A percentile compares a stretch with the other conserved stretches of the same genome.
Evolutionary conservation across 1,140 invertebrate species (phyloP).

Genomic region (Dysdera silvatica): DNA sequence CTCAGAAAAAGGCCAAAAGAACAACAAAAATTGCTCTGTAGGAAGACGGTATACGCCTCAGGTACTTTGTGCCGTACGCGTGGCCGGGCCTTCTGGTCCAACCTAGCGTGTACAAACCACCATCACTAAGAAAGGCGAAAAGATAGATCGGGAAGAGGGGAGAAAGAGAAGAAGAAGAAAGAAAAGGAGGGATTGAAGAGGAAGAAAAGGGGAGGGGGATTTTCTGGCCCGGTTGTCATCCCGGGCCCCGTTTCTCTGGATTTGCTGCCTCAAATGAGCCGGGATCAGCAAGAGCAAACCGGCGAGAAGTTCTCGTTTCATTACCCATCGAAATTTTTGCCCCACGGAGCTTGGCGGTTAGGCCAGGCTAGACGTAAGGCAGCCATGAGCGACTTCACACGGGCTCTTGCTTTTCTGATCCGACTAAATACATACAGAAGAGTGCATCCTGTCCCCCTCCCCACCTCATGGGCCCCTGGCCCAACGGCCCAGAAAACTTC

Average conservation of each 20-base stretch:
- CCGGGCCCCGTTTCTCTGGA: too few species aligned
- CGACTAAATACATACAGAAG: slow-evolving; percentile 32
- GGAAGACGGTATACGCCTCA: too few species aligned
- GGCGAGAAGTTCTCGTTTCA: slow-evolving; percentile 31
- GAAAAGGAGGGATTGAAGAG: too few species aligned
- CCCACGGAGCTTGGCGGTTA: slow-evolving; percentile 2
- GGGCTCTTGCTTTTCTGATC: slow-evolving; percentile 31
- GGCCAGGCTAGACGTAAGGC: slow-evolving; percentile 12
- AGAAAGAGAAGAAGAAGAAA: too few species aligned
- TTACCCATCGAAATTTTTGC: slow-evolving; percentile 32
- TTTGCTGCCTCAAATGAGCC: too few species aligned
- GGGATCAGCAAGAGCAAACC: slow-evolving; percentile 24
- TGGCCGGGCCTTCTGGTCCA: too few species aligned
- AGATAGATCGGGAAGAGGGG: too few species aligned
- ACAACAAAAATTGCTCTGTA: too few species aligned
- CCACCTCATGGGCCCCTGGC: slow-evolving; percentile 11
- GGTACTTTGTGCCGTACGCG: too few species aligned
- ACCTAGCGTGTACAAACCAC: too few species aligned
- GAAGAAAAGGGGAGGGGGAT: slow-evolving; percentile 23
- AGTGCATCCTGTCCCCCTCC: neutral
- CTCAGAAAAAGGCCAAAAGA: too few species aligned
- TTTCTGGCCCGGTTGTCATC: slow-evolving; percentile 20
- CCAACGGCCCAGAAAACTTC: slow-evolving; percentile 29
- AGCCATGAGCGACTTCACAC: slow-evolving; percentile 25
- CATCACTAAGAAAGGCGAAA: too few species aligned